These are phyloP conservation scores for Cataglyphis hispanica DNA, from an alignment of 1,140 invertebrate genomes.

Conservation along the genomic window DNA sequence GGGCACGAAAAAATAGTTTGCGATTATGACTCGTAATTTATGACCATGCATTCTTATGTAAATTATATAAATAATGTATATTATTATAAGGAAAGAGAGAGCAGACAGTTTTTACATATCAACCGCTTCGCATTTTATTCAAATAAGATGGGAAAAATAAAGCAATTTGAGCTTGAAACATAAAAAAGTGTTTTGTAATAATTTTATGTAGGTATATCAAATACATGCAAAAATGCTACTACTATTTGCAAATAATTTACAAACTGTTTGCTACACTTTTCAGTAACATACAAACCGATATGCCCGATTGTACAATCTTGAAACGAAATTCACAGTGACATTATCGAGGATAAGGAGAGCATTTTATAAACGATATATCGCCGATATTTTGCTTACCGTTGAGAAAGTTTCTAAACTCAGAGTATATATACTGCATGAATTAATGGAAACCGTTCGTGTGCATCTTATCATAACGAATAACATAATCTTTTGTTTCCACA, in stretches of 20 bases:
- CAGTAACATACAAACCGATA: conserved; percentile 49
- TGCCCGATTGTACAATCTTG: conserved; percentile 38
- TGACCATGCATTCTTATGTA: too few species aligned
- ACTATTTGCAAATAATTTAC: neutral
- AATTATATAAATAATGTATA: neutral
- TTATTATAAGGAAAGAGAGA: too few species aligned
- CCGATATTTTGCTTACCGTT: conserved; percentile 46
- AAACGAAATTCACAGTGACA: neutral
- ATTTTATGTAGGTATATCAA: conserved; percentile 13
- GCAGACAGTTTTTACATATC: neutral
- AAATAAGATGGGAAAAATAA: neutral
- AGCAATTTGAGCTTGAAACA: neutral
- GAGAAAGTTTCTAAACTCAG: conserved; percentile 62
- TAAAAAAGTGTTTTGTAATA: conserved; percentile 13
- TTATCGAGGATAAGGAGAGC: neutral
- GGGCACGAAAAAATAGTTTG: neutral
- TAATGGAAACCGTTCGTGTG: conserved; percentile 45
- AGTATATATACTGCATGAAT: conserved; percentile 61
- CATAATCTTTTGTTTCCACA: conserved; percentile 61
- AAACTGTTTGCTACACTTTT: neutral
- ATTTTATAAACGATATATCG: neutral
- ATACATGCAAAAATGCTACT: neutral
- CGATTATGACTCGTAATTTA: too few species aligned
- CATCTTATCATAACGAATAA: conserved; percentile 62
- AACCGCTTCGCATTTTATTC: neutral